phyloP scores from a whole-genome alignment of 2,797 vertebrate species.

The Enteromius trimaculatus region DNA sequence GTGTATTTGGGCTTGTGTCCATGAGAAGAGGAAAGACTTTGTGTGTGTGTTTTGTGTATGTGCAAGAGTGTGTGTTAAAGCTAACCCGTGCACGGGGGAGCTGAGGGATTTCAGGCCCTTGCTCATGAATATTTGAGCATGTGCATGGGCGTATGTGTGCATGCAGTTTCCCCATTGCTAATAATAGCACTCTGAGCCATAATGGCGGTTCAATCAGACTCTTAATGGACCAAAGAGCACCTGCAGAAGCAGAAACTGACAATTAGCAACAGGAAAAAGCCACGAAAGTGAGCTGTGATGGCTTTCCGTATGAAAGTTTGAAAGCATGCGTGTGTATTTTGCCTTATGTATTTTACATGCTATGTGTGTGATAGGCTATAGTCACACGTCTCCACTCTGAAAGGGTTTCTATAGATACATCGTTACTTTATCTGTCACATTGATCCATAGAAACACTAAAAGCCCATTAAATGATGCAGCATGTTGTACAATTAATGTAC shows the following conservation, averaged over 20 bases:
- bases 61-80: conserved; percentile 12
- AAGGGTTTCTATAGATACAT: conserved; percentile 32
- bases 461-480: conserved; percentile 21
- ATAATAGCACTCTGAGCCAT: conserved; percentile 73
- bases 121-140: conserved; percentile 80
- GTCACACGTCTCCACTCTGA: background rate
- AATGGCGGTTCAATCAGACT: conserved; percentile 10
- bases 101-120: conserved; percentile 60
- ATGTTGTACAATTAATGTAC: background rate
- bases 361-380: background rate
- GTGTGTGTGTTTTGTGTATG: conserved; percentile 13
- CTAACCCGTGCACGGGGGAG: conserved; percentile 30
- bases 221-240: conserved; percentile 24
- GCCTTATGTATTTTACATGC: conserved; percentile 16
- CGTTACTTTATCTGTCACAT: conserved; percentile 4
- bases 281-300: background rate
- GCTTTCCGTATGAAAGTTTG: background rate
- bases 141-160: conserved; percentile 70
- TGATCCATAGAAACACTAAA: conserved; percentile 32
- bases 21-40: conserved; percentile 32
- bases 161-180: conserved; percentile 69
- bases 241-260: conserved; percentile 17
- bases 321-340: background rate
- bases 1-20: conserved; percentile 15
- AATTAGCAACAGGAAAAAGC: conserved; percentile 14